These are phyloP conservation scores for Uria aalge DNA, from an alignment of 2,113 vertebrate species.

Conservation along the genomic window DNA sequence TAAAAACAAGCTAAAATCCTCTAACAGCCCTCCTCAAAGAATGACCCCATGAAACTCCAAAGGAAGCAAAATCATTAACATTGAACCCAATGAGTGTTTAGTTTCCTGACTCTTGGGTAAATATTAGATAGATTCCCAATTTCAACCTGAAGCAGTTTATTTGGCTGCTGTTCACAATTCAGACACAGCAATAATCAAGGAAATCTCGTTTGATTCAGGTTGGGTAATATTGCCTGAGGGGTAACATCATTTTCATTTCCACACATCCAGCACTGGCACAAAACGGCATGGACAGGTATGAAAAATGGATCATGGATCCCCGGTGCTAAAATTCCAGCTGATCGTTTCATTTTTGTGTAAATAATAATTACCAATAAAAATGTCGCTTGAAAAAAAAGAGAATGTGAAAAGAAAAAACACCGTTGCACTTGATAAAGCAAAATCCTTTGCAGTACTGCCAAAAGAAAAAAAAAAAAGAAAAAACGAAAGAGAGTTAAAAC, in stretches of 20 bases:
- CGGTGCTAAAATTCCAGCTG: constrained; percentile 72
- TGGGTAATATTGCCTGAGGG: constrained; percentile 53
- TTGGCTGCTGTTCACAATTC: constrained; percentile 55
- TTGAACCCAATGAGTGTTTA: background rate
- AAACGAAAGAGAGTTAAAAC: constrained; percentile 69
- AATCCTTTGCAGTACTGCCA: background rate
- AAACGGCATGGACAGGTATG: constrained; percentile 69
- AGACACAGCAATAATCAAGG: constrained; percentile 65
- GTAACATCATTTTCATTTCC: constrained; percentile 47
- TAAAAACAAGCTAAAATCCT: background rate
- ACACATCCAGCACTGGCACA: constrained; percentile 68
- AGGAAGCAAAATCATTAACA: background rate
- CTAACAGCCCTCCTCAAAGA: background rate
- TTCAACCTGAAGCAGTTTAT: constrained; percentile 64
- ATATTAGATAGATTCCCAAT: constrained; percentile 62
- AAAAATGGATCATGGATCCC: constrained; percentile 68
- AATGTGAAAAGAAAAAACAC: constrained; percentile 58
- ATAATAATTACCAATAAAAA: constrained; percentile 59
- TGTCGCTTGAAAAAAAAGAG: constrained; percentile 51
- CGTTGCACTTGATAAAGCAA: constrained; percentile 5
- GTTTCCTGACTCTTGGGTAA: constrained; percentile 30
- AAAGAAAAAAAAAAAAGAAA: background rate
- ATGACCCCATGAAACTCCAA: background rate
- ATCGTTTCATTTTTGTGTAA: constrained; percentile 66
- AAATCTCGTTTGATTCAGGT: constrained; percentile 48